Evolutionary conservation across 2,113 vertebrate species (phyloP).

Genomic region (Steatornis caripensis): DNA sequence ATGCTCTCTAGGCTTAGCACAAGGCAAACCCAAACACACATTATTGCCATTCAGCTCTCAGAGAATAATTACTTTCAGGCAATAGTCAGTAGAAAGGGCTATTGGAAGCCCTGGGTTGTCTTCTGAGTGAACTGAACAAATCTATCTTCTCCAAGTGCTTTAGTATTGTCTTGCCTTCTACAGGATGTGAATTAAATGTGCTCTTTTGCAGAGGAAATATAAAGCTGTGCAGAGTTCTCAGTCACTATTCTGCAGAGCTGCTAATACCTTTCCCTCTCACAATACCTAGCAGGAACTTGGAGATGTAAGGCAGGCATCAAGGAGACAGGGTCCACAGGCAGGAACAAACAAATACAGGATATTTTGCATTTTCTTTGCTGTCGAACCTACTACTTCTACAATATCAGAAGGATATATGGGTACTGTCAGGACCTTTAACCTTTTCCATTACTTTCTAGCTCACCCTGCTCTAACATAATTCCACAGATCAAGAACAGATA

Average conservation of each 20-base stretch:
- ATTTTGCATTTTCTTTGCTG: neutral
- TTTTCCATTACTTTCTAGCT: neutral
- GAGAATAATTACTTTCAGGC: neutral
- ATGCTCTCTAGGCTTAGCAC: neutral
- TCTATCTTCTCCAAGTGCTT: neutral
- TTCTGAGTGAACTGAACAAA: neutral
- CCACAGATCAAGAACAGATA: neutral
- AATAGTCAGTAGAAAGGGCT: neutral
- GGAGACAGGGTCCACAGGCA: neutral
- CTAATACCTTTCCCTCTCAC: neutral
- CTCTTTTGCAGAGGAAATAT: neutral
- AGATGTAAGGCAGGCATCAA: neutral
- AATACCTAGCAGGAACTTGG: neutral
- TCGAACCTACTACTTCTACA: neutral
- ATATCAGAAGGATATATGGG: neutral
- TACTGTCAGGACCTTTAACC: neutral
- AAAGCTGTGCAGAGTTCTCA: neutral
- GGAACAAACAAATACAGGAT: neutral
- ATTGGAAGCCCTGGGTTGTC: neutral
- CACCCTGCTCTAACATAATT: neutral
- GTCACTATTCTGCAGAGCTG: neutral
- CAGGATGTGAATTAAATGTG: neutral
- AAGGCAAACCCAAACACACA: neutral
- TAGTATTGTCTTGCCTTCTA: neutral
- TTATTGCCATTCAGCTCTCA: neutral